phyloP scores from a whole-genome alignment of 2,113 vertebrate genomes.

The Saccopteryx bilineata region DNA sequence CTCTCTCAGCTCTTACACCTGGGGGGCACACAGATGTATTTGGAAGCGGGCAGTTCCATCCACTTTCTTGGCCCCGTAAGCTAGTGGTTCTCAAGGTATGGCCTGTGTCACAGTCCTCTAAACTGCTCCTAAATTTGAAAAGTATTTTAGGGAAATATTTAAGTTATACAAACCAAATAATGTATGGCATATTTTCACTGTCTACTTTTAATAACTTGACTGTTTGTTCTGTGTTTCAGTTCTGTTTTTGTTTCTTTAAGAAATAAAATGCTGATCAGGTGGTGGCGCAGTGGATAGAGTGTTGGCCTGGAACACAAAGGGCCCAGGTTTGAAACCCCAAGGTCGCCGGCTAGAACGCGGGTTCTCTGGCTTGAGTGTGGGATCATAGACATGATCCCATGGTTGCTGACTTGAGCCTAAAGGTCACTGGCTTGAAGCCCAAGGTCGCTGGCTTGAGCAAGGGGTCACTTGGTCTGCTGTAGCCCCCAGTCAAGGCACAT shows the following conservation, averaged over 20 bases:
- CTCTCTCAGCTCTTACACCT: too few relatives aligned
- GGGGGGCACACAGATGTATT: not conserved
- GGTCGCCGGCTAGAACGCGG: too few relatives aligned
- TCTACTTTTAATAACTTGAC: not conserved
- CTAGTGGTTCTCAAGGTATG: not conserved
- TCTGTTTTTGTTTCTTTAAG: slow-evolving; percentile 19
- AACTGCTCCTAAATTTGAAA: not conserved
- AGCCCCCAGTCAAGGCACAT: too few relatives aligned
- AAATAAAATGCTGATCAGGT: not conserved
- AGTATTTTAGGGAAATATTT: slow-evolving; percentile 30
- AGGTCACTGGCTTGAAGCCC: too few relatives aligned
- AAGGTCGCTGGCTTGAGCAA: too few relatives aligned
- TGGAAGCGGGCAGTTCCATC: not conserved
- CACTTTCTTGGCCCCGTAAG: not conserved
- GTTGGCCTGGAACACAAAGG: too few relatives aligned
- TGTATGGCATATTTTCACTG: not conserved
- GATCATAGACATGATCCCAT: too few relatives aligned
- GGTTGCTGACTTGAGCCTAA: too few relatives aligned
- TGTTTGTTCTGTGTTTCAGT: not conserved
- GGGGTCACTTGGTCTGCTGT: too few relatives aligned
- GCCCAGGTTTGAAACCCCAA: too few relatives aligned
- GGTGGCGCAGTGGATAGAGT: too few relatives aligned
- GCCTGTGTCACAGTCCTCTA: not conserved
- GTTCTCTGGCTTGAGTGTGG: too few relatives aligned
- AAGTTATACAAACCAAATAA: not conserved